phyloP scores from a whole-genome alignment of 2,113 vertebrate species.

The Oriolus oriolus region DNA sequence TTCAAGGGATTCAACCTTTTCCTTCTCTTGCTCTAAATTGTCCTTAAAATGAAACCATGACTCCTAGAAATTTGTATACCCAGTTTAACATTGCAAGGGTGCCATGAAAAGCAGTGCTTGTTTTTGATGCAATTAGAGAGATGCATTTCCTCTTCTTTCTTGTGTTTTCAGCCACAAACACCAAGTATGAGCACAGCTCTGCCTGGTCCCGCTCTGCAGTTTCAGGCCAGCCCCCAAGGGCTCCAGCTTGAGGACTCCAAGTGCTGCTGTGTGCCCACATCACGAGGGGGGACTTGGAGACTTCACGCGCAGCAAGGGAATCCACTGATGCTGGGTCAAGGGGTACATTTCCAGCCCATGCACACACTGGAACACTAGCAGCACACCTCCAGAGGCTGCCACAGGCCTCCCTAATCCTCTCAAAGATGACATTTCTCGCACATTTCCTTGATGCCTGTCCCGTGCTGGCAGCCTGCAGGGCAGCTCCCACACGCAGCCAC shows the following conservation, averaged over 20 bases:
- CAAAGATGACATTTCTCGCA: neutral
- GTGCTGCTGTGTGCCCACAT: fast-evolving
- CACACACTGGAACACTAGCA: neutral
- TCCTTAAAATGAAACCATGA: neutral
- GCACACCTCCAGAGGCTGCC: neutral
- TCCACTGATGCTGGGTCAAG: neutral
- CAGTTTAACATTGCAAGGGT: neutral
- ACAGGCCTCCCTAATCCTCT: neutral
- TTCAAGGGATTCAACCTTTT: neutral
- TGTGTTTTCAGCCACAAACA: neutral
- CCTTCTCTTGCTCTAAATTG: neutral
- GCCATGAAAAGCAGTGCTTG: neutral
- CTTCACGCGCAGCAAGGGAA: neutral
- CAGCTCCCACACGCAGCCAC: neutral
- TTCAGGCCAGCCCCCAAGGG: neutral
- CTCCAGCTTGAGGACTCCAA: neutral
- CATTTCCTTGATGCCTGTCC: neutral
- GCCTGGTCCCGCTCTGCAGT: neutral
- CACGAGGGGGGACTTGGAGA: neutral
- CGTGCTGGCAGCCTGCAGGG: neutral
- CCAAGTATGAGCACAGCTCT: neutral
- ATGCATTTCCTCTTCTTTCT: neutral
- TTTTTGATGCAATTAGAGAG: neutral
- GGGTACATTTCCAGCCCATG: neutral
- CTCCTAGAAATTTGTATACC: neutral